Percentiles rank a stretch among this genome's conserved stretches.
Evolutionary conservation across 2,888 invertebrate genomes (phyloP).

Genomic region (Carabus problematicus): DNA sequence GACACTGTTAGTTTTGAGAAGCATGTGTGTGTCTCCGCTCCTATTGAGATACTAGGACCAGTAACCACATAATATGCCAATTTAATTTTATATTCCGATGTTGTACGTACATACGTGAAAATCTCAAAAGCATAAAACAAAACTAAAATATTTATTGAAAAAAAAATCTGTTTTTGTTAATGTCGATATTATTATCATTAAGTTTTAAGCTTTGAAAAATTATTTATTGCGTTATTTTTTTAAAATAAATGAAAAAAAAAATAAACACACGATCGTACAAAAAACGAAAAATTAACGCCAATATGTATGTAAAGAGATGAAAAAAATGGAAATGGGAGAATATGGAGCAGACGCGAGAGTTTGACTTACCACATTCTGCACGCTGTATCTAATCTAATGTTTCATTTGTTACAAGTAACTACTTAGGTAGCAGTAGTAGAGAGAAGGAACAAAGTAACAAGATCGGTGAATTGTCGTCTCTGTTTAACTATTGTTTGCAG

Average conservation of each 20-base stretch:
- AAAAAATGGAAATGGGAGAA: too few relatives aligned
- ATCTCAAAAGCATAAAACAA: slow-evolving; percentile 35
- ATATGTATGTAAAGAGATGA: slow-evolving; percentile 23
- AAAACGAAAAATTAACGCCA: slow-evolving; percentile 41
- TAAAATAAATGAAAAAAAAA: slow-evolving; percentile 27
- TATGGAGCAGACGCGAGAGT: too few relatives aligned
- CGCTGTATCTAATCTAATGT: too few relatives aligned
- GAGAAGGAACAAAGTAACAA: background rate
- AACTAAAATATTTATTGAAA: slow-evolving; percentile 37
- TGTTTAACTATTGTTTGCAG: too few relatives aligned
- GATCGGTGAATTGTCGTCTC: slow-evolving; percentile 6
- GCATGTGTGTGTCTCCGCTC: slow-evolving; percentile 18
- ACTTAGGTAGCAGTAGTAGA: too few relatives aligned
- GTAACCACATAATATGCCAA: slow-evolving; percentile 21
- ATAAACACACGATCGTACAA: slow-evolving; percentile 35
- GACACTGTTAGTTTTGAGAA: slow-evolving; percentile 23
- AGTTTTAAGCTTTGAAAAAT: slow-evolving; percentile 42
- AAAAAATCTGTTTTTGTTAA: slow-evolving; percentile 39
- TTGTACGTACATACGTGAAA: slow-evolving; percentile 32
- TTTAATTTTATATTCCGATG: slow-evolving; percentile 29
- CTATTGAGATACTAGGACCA: slow-evolving; percentile 10
- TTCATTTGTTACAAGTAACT: too few relatives aligned
- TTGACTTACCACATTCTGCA: too few relatives aligned
- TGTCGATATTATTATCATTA: slow-evolving; percentile 42
- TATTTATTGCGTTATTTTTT: slow-evolving; percentile 41